A percentile compares a stretch with the other conserved stretches of the same genome.
Conservation (phyloP, 2,888 invertebrate genomes). For the Lysandra bellargus region DNA sequence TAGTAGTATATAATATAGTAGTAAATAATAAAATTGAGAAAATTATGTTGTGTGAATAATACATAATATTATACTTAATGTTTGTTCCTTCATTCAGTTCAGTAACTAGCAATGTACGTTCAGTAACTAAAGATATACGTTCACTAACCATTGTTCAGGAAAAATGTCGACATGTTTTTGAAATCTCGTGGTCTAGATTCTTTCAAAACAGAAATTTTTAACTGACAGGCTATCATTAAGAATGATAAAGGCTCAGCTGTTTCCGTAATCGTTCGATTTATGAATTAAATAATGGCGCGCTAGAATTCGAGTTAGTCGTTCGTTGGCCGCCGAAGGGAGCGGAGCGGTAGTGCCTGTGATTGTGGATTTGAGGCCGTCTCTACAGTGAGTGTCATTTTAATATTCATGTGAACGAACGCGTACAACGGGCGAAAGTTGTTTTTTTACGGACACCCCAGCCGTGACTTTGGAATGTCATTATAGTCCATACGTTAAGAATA, state of each 20-base stretch:
- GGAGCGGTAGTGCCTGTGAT: constrained; percentile 31
- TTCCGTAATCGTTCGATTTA: constrained; percentile 1
- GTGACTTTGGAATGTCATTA: constrained; percentile 25
- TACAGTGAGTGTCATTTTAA: constrained; percentile 31
- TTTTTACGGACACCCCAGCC: constrained; percentile 24
- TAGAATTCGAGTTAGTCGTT: constrained; percentile 31
- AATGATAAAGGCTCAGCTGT: constrained; percentile 4
- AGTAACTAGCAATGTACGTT: too few relatives aligned
- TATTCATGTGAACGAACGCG: constrained; percentile 30
- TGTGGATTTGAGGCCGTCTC: constrained; percentile 34
- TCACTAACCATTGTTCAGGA: too few relatives aligned
- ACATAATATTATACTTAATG: too few relatives aligned
- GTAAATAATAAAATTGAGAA: too few relatives aligned
- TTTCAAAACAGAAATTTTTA: neutral
- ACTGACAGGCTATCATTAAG: neutral
- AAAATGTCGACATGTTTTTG: too few relatives aligned
- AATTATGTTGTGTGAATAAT: too few relatives aligned
- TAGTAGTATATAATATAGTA: too few relatives aligned
- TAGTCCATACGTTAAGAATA: constrained; percentile 3
- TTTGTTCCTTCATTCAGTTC: too few relatives aligned
- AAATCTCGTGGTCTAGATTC: neutral
- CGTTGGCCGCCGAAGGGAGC: constrained; percentile 31
- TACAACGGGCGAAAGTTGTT: constrained; percentile 29
- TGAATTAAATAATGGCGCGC: constrained; percentile 14
- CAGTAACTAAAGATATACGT: too few relatives aligned